These are phyloP conservation scores for Cerastis leucographa DNA, from an alignment of 2,888 invertebrate genomes.

Conservation along the genomic window DNA sequence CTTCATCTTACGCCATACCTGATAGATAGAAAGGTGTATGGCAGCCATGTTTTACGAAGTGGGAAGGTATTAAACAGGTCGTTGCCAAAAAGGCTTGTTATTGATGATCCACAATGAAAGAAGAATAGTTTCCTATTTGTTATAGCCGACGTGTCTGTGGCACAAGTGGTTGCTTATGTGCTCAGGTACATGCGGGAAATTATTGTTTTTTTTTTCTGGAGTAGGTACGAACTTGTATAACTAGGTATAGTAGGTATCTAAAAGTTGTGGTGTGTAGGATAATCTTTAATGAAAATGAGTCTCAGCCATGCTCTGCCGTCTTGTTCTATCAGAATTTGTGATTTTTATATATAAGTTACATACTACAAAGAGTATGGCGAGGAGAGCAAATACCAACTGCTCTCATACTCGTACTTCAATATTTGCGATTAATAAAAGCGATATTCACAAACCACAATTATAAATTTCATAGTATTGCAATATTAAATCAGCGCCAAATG, in stretches of 20 bases:
- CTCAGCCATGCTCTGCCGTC: neutral
- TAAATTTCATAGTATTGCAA: neutral
- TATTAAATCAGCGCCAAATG: slow-evolving; percentile 6
- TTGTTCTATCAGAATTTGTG: neutral
- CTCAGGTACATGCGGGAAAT: slow-evolving; percentile 11
- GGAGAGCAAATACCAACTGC: neutral
- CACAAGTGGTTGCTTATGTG: slow-evolving; percentile 47
- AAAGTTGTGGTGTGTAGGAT: neutral
- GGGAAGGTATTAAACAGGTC: slow-evolving; percentile 56
- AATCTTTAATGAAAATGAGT: neutral
- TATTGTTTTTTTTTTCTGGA: slow-evolving; percentile 29
- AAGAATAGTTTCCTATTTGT: slow-evolving; percentile 74
- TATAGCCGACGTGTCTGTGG: slow-evolving; percentile 67
- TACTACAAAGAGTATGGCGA: neutral
- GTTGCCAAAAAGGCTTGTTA: slow-evolving; percentile 64
- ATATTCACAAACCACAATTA: neutral
- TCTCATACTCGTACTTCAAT: too few relatives aligned
- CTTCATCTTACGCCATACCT: slow-evolving; percentile 40
- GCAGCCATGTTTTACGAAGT: slow-evolving; percentile 50
- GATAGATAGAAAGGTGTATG: slow-evolving; percentile 53
- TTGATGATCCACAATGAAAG: slow-evolving; percentile 71
- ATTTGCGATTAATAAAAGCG: slow-evolving; percentile 2
- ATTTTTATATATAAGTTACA: neutral
- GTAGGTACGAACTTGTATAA: neutral
- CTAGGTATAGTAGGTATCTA: neutral